phyloP scores from a whole-genome alignment of 2,797 vertebrate species.

The Philypnodon macrostomus region DNA sequence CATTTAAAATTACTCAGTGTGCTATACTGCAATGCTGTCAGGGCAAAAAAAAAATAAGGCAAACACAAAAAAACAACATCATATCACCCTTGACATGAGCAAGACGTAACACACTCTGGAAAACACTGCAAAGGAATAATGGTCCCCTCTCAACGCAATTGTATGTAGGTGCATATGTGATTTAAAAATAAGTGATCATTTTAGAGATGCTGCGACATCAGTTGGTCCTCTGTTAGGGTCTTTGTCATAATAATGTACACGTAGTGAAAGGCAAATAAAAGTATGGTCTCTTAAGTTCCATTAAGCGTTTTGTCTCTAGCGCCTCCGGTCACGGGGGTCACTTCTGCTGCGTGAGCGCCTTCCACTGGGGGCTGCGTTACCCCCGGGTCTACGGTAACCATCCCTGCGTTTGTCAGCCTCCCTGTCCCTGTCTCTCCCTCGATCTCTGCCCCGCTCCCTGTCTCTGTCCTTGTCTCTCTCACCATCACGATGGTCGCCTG shows the following conservation, averaged over 20 bases:
- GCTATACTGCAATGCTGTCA: constrained; percentile 45
- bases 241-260: constrained; percentile 71
- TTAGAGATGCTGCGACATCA: constrained; percentile 64
- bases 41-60: constrained; percentile 31
- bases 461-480: constrained; percentile 72
- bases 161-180: constrained; percentile 51
- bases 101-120: constrained; percentile 59
- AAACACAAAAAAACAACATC: constrained; percentile 49
- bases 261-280: constrained; percentile 69
- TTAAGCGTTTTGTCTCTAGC: constrained; percentile 49
- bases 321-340: constrained; percentile 84
- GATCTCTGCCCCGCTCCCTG: constrained; percentile 58
- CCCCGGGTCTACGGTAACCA: constrained; percentile 73
- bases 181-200: constrained; percentile 54
- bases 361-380: constrained; percentile 63
- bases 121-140: constrained; percentile 62
- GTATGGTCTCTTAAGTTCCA: constrained; percentile 55
- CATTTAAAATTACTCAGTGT: constrained; percentile 45
- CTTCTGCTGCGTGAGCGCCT: constrained; percentile 86
- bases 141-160: constrained; percentile 60
- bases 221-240: constrained; percentile 75
- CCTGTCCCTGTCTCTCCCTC: constrained; percentile 72
- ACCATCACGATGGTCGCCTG: constrained; percentile 65
- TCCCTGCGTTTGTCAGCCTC: constrained; percentile 77
- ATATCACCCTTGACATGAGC: constrained; percentile 45